Percentiles rank a stretch among this genome's conserved stretches.
Evolutionary conservation across 2,113 vertebrate species (phyloP).

Genomic region (Callocephalon fimbriatum): DNA sequence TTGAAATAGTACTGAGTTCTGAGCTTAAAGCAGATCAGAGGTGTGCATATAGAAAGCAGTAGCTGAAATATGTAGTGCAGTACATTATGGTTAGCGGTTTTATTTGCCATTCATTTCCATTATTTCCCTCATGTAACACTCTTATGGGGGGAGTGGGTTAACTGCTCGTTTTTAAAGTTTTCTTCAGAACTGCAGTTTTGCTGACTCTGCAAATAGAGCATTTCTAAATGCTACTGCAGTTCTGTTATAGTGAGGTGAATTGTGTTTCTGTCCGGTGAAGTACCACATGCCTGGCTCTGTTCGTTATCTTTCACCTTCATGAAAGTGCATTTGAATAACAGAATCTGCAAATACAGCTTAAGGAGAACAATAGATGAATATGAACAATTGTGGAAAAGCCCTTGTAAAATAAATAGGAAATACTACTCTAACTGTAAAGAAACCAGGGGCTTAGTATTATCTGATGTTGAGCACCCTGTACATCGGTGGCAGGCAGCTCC

Average conservation of each 20-base stretch:
- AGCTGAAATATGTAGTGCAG: neutral
- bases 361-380: conserved; percentile 1
- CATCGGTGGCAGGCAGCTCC: neutral
- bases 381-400: neutral
- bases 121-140: neutral
- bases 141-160: neutral
- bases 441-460: neutral
- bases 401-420: neutral
- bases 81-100: neutral
- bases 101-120: conserved; percentile 8
- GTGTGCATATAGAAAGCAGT: neutral
- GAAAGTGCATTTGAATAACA: conserved; percentile 16
- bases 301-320: conserved; percentile 30
- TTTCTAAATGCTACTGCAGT: neutral
- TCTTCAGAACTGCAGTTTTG: neutral
- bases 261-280: neutral
- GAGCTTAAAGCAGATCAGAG: neutral
- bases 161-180: neutral
- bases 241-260: neutral
- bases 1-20: neutral
- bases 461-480: neutral
- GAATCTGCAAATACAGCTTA: neutral
- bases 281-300: neutral
- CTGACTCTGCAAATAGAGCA: neutral
- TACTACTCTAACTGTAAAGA: neutral